Conservation (phyloP, 2,797 vertebrate species). For the Hemibagrus guttatus region DNA sequence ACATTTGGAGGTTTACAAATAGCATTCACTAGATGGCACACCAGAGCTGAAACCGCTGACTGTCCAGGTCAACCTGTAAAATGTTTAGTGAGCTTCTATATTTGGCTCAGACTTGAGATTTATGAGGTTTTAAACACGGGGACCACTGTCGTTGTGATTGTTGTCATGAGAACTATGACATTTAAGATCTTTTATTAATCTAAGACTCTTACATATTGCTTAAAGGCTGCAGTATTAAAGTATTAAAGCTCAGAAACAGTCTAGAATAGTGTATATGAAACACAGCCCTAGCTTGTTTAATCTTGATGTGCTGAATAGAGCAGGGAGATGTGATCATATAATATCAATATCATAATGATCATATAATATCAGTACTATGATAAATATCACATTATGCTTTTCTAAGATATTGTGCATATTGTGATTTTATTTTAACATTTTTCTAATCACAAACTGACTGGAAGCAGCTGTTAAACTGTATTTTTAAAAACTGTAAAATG, state of each 20-base stretch:
- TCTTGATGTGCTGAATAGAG: neutral
- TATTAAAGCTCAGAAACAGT: neutral
- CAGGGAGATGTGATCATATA: neutral
- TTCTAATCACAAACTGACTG: neutral
- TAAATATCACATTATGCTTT: neutral
- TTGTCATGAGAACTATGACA: neutral
- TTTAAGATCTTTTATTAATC: neutral
- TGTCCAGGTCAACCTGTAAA: neutral
- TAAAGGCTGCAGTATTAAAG: neutral
- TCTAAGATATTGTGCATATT: neutral
- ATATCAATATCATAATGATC: neutral
- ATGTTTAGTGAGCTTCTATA: neutral
- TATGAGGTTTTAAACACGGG: neutral
- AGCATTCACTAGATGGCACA: conserved; percentile 7
- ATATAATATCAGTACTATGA: neutral
- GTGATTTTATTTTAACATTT: neutral
- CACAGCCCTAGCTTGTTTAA: neutral
- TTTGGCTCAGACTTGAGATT: neutral
- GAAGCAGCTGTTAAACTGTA: neutral
- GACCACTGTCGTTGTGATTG: neutral
- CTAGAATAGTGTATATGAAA: neutral
- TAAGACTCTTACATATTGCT: neutral
- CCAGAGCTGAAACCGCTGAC: neutral
- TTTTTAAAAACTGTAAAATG: neutral
- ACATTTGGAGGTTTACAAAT: neutral